Evolutionary conservation across 2,113 vertebrate species (phyloP).

Genomic region (Panthera uncia): DNA sequence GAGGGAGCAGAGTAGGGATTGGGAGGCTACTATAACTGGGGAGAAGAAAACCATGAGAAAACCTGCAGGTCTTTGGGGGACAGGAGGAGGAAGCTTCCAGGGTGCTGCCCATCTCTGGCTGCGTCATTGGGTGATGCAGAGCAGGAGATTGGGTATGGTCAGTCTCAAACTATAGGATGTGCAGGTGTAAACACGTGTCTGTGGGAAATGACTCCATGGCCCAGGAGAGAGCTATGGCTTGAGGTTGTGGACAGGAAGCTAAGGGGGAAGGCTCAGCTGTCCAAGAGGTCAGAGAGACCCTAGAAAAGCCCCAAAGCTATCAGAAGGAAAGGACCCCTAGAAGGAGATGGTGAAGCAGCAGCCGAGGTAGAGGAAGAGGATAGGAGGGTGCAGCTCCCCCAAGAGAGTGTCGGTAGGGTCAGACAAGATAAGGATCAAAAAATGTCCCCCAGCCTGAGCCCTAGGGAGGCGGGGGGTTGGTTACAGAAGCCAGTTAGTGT

Average conservation of each 20-base stretch:
- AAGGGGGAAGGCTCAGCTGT: neutral
- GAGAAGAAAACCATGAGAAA: neutral
- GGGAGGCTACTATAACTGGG: neutral
- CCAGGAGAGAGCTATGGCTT: neutral
- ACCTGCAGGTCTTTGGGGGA: neutral
- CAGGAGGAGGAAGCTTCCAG: neutral
- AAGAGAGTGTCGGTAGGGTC: neutral
- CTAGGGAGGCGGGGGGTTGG: neutral
- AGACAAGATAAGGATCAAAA: neutral
- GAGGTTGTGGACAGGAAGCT: neutral
- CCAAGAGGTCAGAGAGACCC: neutral
- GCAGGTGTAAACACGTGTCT: neutral
- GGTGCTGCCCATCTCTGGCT: neutral
- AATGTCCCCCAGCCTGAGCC: neutral
- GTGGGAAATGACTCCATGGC: neutral
- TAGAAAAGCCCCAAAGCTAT: neutral
- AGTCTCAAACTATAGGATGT: neutral
- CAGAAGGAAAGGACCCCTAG: neutral
- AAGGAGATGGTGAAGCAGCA: neutral
- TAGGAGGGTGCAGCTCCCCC: neutral
- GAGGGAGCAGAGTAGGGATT: neutral
- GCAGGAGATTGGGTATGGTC: neutral
- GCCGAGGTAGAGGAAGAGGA: neutral
- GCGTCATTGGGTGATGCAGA: neutral
- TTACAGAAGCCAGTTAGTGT: neutral